These are phyloP conservation scores for Anguilla japonica DNA, from an alignment of 2,113 vertebrate genomes.

Conservation along the genomic window DNA sequence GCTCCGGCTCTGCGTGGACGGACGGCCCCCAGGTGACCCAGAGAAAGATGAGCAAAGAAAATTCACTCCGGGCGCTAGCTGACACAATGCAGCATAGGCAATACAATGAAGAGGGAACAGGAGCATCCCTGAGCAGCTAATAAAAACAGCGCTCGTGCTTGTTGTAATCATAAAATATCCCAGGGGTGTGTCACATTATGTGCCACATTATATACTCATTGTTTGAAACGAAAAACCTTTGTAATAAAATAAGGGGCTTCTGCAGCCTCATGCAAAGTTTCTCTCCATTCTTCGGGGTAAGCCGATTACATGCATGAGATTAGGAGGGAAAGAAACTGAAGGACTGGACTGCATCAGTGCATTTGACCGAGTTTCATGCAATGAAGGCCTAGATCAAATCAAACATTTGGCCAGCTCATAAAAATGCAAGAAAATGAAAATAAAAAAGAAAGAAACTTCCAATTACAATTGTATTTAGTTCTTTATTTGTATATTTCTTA, in stretches of 20 bases:
- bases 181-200: constrained; percentile 3
- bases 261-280: not conserved
- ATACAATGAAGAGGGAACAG: not conserved
- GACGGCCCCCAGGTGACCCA: not conserved
- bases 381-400: not conserved
- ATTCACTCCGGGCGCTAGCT: not conserved
- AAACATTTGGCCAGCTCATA: not conserved
- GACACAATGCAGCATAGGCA: not conserved
- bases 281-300: not conserved
- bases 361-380: not conserved
- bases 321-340: not conserved
- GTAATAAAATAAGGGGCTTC: not conserved
- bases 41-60: not conserved
- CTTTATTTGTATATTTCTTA: not conserved
- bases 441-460: too few relatives aligned
- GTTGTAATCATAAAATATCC: constrained; percentile 1
- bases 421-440: not conserved
- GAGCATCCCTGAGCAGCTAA: not conserved
- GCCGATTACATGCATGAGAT: not conserved
- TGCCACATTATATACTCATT: not conserved
- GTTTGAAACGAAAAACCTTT: not conserved
- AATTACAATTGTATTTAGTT: too few relatives aligned
- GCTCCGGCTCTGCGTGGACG: not conserved
- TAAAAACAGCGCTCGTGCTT: not conserved
- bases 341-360: not conserved